A percentile compares a stretch with the other conserved stretches of the same genome.
These are phyloP conservation scores for Bovichtus variegatus DNA, from an alignment of 2,797 vertebrate species.

Conservation along the genomic window DNA sequence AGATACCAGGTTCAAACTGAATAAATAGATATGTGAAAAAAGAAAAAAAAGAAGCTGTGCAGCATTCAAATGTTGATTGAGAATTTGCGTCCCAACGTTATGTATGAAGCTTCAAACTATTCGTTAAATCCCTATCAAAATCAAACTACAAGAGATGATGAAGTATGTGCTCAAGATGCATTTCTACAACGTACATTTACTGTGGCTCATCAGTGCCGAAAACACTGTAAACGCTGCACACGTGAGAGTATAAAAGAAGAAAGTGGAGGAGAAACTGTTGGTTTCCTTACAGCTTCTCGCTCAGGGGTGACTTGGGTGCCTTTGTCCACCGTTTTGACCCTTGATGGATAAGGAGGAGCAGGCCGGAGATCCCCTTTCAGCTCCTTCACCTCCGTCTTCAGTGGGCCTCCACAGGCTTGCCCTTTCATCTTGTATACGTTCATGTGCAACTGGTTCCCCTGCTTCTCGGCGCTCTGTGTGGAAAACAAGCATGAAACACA, in stretches of 20 bases:
- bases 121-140: too few species aligned
- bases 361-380: conserved; percentile 87
- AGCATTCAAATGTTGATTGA: too few species aligned
- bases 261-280: neutral
- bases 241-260: neutral
- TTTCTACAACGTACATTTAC: neutral
- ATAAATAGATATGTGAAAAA: too few species aligned
- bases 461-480: conserved; percentile 92
- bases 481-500: neutral
- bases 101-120: too few species aligned
- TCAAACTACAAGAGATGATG: too few species aligned
- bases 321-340: conserved; percentile 88
- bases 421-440: conserved; percentile 92
- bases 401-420: conserved; percentile 78
- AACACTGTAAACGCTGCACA: neutral
- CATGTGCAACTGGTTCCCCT: conserved; percentile 94
- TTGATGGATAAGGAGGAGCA: conserved; percentile 84
- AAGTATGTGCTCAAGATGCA: too few species aligned
- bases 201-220: neutral
- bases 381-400: conserved; percentile 82
- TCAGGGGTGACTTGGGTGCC: conserved; percentile 86
- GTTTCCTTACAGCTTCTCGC: conserved; percentile 84
- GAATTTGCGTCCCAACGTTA: too few species aligned
- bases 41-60: too few species aligned
- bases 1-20: too few species aligned